Base-by-base conservation (phyloP, 2,797 vertebrate species). In the Trachurus trachurus region DNA sequence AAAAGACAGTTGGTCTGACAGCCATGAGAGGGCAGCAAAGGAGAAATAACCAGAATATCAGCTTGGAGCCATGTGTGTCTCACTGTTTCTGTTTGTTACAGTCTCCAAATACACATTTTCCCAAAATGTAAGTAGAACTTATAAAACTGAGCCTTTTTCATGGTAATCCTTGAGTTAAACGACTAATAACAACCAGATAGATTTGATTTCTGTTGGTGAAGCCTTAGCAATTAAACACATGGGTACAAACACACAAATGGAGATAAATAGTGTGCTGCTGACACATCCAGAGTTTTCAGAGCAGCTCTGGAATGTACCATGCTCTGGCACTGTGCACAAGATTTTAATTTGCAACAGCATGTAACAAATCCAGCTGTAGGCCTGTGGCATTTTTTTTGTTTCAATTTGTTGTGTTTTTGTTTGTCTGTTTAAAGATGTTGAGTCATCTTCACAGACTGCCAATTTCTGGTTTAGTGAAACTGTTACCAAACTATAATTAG, bases 11-110 rank as follows among this genome's bases (percentile, higher is more conserved):
- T 45, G 7, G 2, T 9, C 31, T 66, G 1, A 0, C 57, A 34
- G 53, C 82, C 88, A 69, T 13, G 5, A 62, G 86, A 56, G 80
- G 68, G 68, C 86, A 76, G 82, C 1, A 85, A 59, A 83, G 50
- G 58, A 47, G 39, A 49, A 47, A 34, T 1, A 26, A 15, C 40
- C n/a, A 13, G 21, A 15, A 21, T 0, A 39, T 13, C 9, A 31
- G 40, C 21, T 11, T 5, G 17, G 13, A 57, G 16, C 34, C 7
- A 8, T 37, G 34, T 37, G 34, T 42, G 40, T 42, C 11, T 13
- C 40, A 42, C 2, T 42, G 40, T 12, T 40, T 40, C 40, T 40
- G 40, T 12, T 12, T 40, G 3, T n/a, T 4, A 40, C 11, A 40
- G 2, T 40, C 12, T 40, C 3, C 40, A 42, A 42, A 42, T 42